Conservation (phyloP, 2,113 vertebrate species). For the Eonycteris spelaea region DNA sequence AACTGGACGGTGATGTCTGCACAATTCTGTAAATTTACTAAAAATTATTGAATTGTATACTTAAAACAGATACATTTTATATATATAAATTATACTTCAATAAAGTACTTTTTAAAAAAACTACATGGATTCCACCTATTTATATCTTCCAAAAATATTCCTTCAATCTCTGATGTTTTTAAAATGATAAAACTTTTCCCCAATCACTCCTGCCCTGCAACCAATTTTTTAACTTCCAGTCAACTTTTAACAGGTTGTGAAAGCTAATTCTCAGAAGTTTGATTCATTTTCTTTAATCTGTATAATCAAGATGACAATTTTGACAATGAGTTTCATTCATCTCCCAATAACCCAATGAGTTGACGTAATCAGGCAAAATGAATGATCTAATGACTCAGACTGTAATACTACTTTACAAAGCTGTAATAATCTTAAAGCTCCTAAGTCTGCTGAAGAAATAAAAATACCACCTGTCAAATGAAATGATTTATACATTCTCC, state of each 20-base stretch:
- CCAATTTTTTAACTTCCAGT: conserved; percentile 41
- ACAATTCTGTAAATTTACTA: conserved; percentile 9
- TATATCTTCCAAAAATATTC: conserved; percentile 27
- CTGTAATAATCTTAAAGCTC: conserved; percentile 60
- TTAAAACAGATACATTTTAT: conserved; percentile 32
- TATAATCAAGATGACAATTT: conserved; percentile 47
- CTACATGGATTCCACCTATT: conserved; percentile 20
- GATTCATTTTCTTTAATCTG: conserved; percentile 48
- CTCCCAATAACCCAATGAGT: conserved; percentile 34
- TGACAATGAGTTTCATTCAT: conserved; percentile 55
- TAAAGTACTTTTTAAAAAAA: background rate
- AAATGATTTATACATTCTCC: conserved; percentile 47
- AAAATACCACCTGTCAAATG: conserved; percentile 63
- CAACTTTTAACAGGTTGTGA: conserved; percentile 43
- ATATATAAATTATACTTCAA: background rate
- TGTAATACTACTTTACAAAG: conserved; percentile 43
- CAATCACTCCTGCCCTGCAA: conserved; percentile 13
- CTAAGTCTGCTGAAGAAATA: conserved; percentile 55
- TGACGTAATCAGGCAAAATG: conserved; percentile 63
- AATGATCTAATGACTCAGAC: conserved; percentile 58
- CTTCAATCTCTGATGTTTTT: conserved; percentile 24
- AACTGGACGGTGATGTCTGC: background rate
- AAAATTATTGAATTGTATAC: background rate
- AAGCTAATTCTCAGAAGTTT: conserved; percentile 38
- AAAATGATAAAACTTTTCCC: conserved; percentile 14